These are phyloP conservation scores for Sciurus carolinensis DNA, from an alignment of 2,797 vertebrate species.

Conservation along the genomic window DNA sequence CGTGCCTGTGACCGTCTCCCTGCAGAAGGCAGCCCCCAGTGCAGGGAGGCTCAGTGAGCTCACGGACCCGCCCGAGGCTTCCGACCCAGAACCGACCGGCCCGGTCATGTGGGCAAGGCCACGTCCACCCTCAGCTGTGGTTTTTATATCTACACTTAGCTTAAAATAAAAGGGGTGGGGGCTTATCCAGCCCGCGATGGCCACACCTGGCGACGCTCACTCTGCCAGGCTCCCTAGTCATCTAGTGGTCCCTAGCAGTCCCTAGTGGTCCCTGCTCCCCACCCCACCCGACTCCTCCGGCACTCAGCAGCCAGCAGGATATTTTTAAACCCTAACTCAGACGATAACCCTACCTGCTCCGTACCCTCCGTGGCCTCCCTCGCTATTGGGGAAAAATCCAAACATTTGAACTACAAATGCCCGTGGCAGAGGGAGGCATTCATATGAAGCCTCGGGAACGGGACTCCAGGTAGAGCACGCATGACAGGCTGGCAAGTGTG, in stretches of 20 bases:
- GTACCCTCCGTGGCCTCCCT: neutral
- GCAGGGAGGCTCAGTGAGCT: neutral
- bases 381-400: neutral
- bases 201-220: too few species aligned
- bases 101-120: neutral
- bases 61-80: rapidly evolving
- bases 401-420: neutral
- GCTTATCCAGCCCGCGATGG: neutral
- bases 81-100: neutral
- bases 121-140: too few species aligned
- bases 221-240: too few species aligned
- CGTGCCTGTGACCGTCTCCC: neutral
- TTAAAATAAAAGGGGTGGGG: neutral
- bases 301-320: neutral
- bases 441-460: neutral
- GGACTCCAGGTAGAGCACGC: neutral
- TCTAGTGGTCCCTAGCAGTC: too few species aligned
- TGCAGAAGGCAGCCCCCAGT: neutral
- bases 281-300: neutral
- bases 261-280: neutral
- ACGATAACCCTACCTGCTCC: neutral
- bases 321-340: constrained; percentile 36
- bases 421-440: neutral
- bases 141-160: neutral
- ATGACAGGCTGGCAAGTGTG: neutral